These are phyloP conservation scores for Oryzias dopingdopingensis DNA, from an alignment of 2,797 vertebrate genomes.

Conservation along the genomic window DNA sequence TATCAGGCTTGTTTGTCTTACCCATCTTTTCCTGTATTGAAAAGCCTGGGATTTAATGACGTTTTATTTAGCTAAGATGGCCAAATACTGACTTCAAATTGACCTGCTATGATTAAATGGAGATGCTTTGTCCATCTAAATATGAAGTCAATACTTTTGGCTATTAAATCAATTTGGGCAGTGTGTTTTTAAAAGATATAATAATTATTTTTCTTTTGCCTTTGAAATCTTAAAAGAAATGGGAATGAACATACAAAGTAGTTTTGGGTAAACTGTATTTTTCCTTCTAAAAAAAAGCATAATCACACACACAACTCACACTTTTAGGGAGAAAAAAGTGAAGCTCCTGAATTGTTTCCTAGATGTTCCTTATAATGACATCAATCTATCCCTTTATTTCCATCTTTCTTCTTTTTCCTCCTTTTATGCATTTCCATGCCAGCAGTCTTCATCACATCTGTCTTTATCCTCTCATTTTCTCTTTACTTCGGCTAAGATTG, in stretches of 20 bases:
- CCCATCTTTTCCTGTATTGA: no score
- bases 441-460: constrained; percentile 50
- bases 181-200: no score
- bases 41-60: no score
- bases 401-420: constrained; percentile 1
- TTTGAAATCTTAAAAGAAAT: background rate
- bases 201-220: background rate
- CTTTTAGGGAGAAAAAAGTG: no score
- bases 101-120: no score
- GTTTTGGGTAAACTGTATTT: constrained; percentile 58
- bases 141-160: no score
- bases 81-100: no score
- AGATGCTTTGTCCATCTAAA: no score
- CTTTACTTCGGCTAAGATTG: constrained; percentile 68
- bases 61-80: no score
- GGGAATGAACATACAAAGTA: constrained; percentile 4
- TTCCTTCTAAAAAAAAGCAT: no score
- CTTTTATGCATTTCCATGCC: constrained; percentile 64
- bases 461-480: constrained; percentile 62
- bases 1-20: no score
- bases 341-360: constrained; percentile 57
- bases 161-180: no score
- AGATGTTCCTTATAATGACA: constrained; percentile 63
- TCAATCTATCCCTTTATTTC: constrained; percentile 53
- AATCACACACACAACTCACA: constrained; percentile 13